These are phyloP conservation scores for Stomatorhinus walkeri DNA, from an alignment of 2,797 vertebrate species.

Conservation along the genomic window DNA sequence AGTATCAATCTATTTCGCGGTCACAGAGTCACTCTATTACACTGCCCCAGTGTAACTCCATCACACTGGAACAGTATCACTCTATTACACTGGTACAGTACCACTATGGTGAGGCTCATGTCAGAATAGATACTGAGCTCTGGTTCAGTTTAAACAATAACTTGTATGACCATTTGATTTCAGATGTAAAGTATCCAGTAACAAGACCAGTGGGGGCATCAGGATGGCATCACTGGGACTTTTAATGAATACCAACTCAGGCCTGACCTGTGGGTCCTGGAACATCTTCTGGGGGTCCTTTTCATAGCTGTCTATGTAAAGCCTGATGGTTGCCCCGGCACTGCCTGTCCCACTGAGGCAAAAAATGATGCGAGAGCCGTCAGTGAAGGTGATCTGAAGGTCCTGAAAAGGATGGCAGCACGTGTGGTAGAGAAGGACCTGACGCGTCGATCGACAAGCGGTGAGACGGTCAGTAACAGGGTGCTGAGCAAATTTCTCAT, in stretches of 20 bases:
- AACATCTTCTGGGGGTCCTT: constrained; percentile 81
- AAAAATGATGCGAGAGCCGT: constrained; percentile 93
- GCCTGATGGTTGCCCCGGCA: constrained; percentile 82
- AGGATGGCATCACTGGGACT: neutral
- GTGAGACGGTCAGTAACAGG: neutral
- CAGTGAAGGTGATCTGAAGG: constrained; percentile 84
- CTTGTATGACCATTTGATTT: neutral
- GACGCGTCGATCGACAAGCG: neutral
- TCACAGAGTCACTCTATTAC: neutral
- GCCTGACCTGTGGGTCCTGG: constrained; percentile 81
- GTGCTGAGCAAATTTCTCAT: neutral
- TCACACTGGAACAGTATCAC: too few species aligned
- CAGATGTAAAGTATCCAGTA: neutral
- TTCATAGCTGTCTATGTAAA: constrained; percentile 97
- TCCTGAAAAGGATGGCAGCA: constrained; percentile 60
- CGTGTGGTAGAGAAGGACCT: neutral
- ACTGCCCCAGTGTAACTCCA: neutral
- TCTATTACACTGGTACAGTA: neutral
- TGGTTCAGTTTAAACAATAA: neutral
- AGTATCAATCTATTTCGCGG: too few species aligned
- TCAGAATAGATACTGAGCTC: neutral
- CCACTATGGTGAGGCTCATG: neutral
- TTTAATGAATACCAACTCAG: neutral
- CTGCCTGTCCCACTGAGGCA: constrained; percentile 94
- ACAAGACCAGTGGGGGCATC: neutral